phyloP scores from a whole-genome alignment of 2,797 vertebrate species.

The Echeneis naucrates region DNA sequence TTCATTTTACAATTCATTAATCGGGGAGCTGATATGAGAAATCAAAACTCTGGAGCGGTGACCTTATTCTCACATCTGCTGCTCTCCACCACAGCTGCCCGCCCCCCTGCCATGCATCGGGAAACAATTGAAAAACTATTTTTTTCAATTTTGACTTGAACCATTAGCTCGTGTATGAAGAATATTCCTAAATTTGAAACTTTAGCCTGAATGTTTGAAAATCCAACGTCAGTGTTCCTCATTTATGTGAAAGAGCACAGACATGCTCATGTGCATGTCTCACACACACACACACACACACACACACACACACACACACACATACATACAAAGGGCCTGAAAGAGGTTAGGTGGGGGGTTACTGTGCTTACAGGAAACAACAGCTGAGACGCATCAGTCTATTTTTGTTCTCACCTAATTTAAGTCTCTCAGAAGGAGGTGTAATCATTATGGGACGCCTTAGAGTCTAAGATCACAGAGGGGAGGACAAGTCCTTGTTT shows the following conservation, averaged over 20 bases:
- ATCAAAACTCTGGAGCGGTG: conserved; percentile 35
- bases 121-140: neutral
- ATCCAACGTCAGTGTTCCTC: conserved; percentile 1
- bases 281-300: conserved; percentile 14
- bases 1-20: conserved; percentile 60
- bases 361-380: conserved; percentile 60
- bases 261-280: neutral
- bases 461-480: conserved; percentile 39
- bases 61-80: conserved; percentile 66
- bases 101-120: neutral
- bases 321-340: conserved; percentile 20
- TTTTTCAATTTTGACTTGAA: conserved; percentile 7
- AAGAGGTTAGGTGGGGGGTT: conserved; percentile 16
- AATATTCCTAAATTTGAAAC: neutral
- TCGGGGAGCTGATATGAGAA: conserved; percentile 56
- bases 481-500: conserved; percentile 23
- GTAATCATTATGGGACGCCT: conserved; percentile 40
- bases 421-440: conserved; percentile 58
- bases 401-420: conserved; percentile 66
- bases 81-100: conserved; percentile 27
- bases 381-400: conserved; percentile 71
- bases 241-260: neutral
- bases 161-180: conserved; percentile 6
- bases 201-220: conserved; percentile 2
- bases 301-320: conserved; percentile 14